Base-by-base conservation (phyloP, 2,797 vertebrate genomes). In the Chelonia mydas region DNA sequence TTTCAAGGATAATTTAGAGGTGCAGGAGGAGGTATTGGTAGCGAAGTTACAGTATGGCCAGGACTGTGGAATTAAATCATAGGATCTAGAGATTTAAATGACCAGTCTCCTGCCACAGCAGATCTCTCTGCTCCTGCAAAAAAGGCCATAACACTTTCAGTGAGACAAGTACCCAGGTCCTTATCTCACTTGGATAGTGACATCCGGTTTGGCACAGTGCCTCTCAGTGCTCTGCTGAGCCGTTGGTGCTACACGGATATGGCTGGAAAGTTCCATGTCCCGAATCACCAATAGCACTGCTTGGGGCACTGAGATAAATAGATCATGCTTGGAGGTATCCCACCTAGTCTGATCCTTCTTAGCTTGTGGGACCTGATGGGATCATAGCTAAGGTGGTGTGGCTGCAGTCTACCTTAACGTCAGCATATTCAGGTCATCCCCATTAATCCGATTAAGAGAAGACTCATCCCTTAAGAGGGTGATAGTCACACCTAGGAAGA, bases 41-140 rank as follows among this genome's bases (percentile, higher is more conserved):
- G 49, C 33, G 1, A 2, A n/a, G 25, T 31, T 13, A 27, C 59
- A 25, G 37, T 0, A 5, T 41, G 78, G 53, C 49, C 33, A 57
- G 81, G 19, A 1, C 33, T 1, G 15, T 1, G 41, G 7, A 13
- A 1, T 3, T 1, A 0, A 6, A 5, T 0, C 0, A 13, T 0
- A 19, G 31, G 2, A 5, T 61, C 47, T 17, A 83, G 78, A 57
- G 68, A 83, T n/a, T 49, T 37, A n/a, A 4, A 4, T 12, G 77
- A 15, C 15, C 85, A 72, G 19, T 7, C 50, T 41, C 41, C 28
- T 85, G 68, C 77, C 23, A 25, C 4, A 9, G 55, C 7, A 2
- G 5, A 28, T 3, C 23, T 1, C 21, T 74, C 25, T 6, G 5
- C 9, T 77, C 21, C 11, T 53, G 50, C 37, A 72, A 37, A 54